phyloP scores from a whole-genome alignment of 2,113 vertebrate species.

The Cricetomys ansorgei region DNA sequence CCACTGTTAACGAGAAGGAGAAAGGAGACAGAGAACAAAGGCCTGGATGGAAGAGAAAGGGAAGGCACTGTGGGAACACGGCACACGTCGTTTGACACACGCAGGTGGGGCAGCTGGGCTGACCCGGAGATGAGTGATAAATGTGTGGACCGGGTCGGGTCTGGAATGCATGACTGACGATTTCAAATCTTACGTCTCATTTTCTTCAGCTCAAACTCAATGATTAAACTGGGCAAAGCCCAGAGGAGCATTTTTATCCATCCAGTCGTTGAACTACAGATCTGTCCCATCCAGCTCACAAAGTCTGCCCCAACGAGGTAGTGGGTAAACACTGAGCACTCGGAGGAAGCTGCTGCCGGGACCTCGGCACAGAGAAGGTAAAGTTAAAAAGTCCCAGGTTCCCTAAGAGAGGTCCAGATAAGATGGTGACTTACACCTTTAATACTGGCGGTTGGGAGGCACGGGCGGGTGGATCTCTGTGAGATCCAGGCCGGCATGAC shows the following conservation, averaged over 20 bases:
- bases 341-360: background rate
- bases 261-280: slow-evolving; percentile 11
- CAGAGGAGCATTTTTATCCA: slow-evolving; percentile 34
- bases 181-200: slow-evolving; percentile 49
- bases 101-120: background rate
- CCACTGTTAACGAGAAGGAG: background rate
- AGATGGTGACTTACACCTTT: background rate
- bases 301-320: background rate
- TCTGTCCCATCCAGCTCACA: background rate
- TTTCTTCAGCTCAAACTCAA: slow-evolving; percentile 39
- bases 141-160: slow-evolving; percentile 6
- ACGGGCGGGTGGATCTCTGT: background rate
- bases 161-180: background rate
- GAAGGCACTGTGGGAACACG: background rate
- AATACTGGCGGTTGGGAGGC: background rate
- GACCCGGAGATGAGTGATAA: slow-evolving; percentile 30
- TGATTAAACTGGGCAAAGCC: slow-evolving; percentile 21
- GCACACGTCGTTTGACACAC: background rate
- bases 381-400: background rate
- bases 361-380: background rate
- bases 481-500: background rate
- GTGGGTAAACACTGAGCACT: slow-evolving; percentile 38
- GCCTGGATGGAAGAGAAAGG: slow-evolving; percentile 11
- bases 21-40: background rate
- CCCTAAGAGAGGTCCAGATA: background rate